These are phyloP conservation scores for Jacana jacana DNA, from an alignment of 2,113 vertebrate genomes.

Conservation along the genomic window DNA sequence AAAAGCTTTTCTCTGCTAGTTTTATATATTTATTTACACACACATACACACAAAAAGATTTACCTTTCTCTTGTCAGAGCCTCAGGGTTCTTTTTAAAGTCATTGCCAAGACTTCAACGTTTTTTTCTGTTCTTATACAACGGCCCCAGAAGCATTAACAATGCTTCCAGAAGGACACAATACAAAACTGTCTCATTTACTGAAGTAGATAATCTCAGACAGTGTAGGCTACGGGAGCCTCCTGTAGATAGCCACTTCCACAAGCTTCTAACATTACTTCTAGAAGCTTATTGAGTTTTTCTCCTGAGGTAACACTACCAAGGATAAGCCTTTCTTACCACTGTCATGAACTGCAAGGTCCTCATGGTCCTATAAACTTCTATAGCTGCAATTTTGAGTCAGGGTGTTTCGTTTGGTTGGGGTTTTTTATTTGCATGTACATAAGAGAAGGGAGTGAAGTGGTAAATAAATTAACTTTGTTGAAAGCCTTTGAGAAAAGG, in stretches of 20 bases:
- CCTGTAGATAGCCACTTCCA: not conserved
- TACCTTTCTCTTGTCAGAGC: not conserved
- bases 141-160: not conserved
- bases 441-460: not conserved
- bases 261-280: not conserved
- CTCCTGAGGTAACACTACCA: not conserved
- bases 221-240: not conserved
- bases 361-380: not conserved
- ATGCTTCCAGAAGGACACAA: not conserved
- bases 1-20: not conserved
- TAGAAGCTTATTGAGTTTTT: not conserved
- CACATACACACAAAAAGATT: fast-evolving
- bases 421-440: not conserved
- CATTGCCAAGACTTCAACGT: not conserved
- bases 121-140: not conserved
- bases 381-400: not conserved
- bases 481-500: not conserved
- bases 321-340: not conserved
- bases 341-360: not conserved
- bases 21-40: not conserved
- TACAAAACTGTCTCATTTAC: not conserved
- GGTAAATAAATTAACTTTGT: not conserved
- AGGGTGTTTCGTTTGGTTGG: too few relatives aligned
- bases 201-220: not conserved
- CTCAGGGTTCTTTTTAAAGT: not conserved